Evolutionary conservation across 2,888 invertebrate genomes (phyloP), one percentile per base, ranked within the genome.

Genomic region (Germaria angustata): DNA sequence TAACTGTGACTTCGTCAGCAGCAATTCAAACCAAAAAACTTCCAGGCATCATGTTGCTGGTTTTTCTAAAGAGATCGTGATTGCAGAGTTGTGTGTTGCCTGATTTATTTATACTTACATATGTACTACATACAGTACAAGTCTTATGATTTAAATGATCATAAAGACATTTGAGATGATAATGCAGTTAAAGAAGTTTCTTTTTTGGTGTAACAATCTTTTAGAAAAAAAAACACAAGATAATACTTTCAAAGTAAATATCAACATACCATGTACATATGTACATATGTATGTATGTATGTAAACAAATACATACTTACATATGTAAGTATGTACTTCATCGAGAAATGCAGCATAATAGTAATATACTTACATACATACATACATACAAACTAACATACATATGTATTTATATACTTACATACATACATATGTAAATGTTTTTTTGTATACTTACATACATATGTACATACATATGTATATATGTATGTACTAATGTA

Each of bases 1-100:
- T 44, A 55, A 32, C 41, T 15, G 15, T 46, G 46, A 65, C 36
- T 66, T 66, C 24, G 57, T 9, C 63, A 36, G 44, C 73, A 53
- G 63, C 32, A 71, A 53, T 59, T 49, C 44, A 76, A 44, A n/a
- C n/a, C n/a, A 51, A 75, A 51, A 63, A 68, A 80, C 59, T 80
- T 80, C 57, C 72, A 80, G 79, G 79, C 79, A 80, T 80, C 72
- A 80, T 80, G 79, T 80, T 80, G 79, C 79, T 73, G 71, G 55
- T 39, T 24, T 32, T 53, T 41, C 2, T 44, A 71, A 63, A 80
- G 51, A 73, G 72, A 80, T 79, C 79, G 68, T 66, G 79, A 66
- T 57, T 7, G 57, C 36, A 13, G 20, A 28, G 2, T 65, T 32
- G 28, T 41, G 17, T 59, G 41, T 39, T 75, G 75, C 46, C 34